Evolutionary conservation across 2,888 invertebrate genomes (phyloP), one percentile per base, ranked within the genome.

Genomic region (Plebejus argus): DNA sequence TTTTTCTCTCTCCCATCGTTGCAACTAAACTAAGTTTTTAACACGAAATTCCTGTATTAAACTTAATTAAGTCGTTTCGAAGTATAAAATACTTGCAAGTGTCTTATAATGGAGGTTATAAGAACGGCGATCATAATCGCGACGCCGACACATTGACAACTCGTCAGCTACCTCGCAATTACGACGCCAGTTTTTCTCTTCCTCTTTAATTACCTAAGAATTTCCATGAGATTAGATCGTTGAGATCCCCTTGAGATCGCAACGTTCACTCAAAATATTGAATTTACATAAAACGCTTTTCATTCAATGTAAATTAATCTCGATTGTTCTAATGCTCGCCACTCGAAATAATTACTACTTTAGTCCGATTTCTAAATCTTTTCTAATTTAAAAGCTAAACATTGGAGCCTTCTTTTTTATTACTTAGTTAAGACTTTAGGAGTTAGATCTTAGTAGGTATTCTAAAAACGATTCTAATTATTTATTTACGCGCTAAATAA

Each of bases 191-290:
- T 86, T 88, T 88, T 90, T 88, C 89, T 88, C 87, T 89, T 88
- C 82, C 81, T 79, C 80, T 85, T 83, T 86, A 88, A 90, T 89
- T 89, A 89, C 86, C 85, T 89, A 90, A 88, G 91, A 90, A 90
- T 10, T 80, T 82, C 81, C 83, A 83, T 82, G 77, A 82, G 82
- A 86, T 86, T 84, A 83, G 82, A 84, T 83, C 79, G 81, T 78
- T 28, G 28, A 23, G 23, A 33, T 66, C 66, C 76, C 76, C 82
- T 83, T 85, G 84, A 83, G 84, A 83, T 83, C 80, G 80, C 79
- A 80, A 81, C 79, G 83, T 18, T 81, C 79, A 83, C 81, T 74
- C 87, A 86, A 87, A 91, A 89, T 91, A 92, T 92, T 90, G 89
- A 90, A 91, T 87, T 88, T 89, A 79, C 87, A 89, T 89, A 89